phyloP scores from a whole-genome alignment of 2,113 vertebrate species.

The Nicator chloris region DNA sequence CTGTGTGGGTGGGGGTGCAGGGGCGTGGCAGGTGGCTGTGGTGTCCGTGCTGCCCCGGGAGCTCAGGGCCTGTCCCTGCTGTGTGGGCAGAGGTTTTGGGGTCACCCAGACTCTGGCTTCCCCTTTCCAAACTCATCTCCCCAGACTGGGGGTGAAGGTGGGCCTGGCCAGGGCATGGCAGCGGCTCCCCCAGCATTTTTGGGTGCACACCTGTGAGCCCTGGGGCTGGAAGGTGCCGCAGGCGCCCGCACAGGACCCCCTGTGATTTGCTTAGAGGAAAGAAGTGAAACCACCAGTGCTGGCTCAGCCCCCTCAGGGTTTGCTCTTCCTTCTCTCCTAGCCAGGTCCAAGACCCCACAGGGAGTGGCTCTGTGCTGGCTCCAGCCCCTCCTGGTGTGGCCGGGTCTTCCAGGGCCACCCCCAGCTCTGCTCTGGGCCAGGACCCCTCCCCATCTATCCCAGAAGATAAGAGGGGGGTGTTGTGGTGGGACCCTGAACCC shows the following conservation, averaged over 20 bases:
- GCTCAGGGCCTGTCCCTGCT: background rate
- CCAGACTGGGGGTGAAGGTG: background rate
- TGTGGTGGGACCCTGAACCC: background rate
- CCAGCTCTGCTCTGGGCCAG: too few species aligned
- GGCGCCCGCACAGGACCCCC: fast-evolving
- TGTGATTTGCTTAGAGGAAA: slow-evolving; percentile 20
- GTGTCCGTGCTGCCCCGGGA: background rate
- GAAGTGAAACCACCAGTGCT: background rate
- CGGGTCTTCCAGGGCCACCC: fast-evolving
- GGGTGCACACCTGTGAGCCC: slow-evolving; percentile 64
- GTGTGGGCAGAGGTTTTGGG: background rate
- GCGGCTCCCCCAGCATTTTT: fast-evolving
- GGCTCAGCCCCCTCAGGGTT: background rate
- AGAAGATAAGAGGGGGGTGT: too few species aligned
- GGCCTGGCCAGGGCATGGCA: background rate
- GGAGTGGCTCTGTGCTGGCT: fast-evolving
- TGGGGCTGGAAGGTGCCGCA: slow-evolving; percentile 39
- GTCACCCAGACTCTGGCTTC: background rate
- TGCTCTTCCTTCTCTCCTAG: background rate
- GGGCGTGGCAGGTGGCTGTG: background rate
- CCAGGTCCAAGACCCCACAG: fast-evolving
- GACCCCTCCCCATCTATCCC: too few species aligned
- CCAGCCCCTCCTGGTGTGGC: background rate
- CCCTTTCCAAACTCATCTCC: background rate
- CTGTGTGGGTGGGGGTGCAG: background rate